A percentile compares a stretch with the other conserved stretches of the same genome.
Conservation (phyloP, 2,888 invertebrate genomes). For the Pterostichus niger region DNA sequence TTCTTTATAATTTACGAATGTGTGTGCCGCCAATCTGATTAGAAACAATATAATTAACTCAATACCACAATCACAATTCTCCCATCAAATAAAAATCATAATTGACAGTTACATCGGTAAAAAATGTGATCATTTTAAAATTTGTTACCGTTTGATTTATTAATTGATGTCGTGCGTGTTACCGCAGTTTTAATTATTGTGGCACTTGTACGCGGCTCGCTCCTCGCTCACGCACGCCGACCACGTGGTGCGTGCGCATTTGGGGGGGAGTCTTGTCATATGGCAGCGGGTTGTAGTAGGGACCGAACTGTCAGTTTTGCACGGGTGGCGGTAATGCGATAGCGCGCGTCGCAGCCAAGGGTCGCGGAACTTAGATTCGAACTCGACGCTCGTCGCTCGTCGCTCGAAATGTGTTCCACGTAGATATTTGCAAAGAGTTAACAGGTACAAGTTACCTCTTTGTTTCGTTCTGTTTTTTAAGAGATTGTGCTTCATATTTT, state of each 20-base stretch:
- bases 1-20: too few species aligned
- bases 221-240: constrained; percentile 58
- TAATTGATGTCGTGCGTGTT: constrained; percentile 52
- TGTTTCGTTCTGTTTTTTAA: constrained; percentile 1
- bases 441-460: constrained; percentile 24
- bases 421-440: constrained; percentile 38
- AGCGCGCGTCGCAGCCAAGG: constrained; percentile 33
- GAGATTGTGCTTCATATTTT: neutral
- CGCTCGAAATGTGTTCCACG: constrained; percentile 52
- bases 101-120: constrained; percentile 47
- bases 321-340: constrained; percentile 66
- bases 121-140: constrained; percentile 52
- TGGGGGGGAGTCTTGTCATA: constrained; percentile 70
- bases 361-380: constrained; percentile 42
- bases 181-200: constrained; percentile 57
- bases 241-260: constrained; percentile 77
- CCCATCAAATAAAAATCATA: constrained; percentile 45
- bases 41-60: constrained; percentile 30
- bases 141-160: constrained; percentile 54
- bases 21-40: too few species aligned
- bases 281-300: constrained; percentile 66
- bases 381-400: neutral
- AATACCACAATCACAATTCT: constrained; percentile 29
- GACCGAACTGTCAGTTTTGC: constrained; percentile 70
- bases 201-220: constrained; percentile 26